Evolutionary conservation across 2,113 vertebrate genomes (phyloP).

Genomic region (Smithornis capensis): DNA sequence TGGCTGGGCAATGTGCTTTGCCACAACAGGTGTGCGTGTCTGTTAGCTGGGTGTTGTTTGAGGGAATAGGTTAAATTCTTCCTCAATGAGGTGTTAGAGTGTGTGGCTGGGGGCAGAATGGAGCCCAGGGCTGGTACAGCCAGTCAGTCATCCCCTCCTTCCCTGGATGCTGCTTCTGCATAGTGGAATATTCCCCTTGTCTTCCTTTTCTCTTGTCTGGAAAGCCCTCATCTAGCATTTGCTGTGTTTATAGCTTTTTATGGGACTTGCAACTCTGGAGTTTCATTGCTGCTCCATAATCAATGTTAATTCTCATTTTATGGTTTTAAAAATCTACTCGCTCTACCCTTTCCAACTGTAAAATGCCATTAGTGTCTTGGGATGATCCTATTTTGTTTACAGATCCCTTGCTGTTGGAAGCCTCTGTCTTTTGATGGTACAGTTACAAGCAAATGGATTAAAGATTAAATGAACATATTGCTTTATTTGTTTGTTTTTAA

Average conservation of each 20-base stretch:
- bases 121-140: not conserved
- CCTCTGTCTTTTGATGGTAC: not conserved
- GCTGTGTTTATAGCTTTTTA: not conserved
- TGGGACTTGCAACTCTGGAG: not conserved
- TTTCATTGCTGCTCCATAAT: not conserved
- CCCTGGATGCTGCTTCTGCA: not conserved
- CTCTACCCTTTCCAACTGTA: not conserved
- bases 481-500: conserved; percentile 45
- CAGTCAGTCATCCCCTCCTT: not conserved
- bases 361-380: not conserved
- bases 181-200: not conserved
- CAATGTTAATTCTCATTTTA: conserved; percentile 17
- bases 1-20: not conserved
- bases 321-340: not conserved
- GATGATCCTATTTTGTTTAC: not conserved
- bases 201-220: not conserved
- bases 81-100: not conserved
- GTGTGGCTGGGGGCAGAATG: not conserved
- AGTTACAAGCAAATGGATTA: conserved; percentile 47
- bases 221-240: not conserved
- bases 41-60: not conserved
- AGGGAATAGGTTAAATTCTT: not conserved
- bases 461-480: conserved; percentile 8
- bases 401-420: not conserved
- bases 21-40: not conserved